Conservation (phyloP, 2,888 invertebrate species). For the Clivina fossor region DNA sequence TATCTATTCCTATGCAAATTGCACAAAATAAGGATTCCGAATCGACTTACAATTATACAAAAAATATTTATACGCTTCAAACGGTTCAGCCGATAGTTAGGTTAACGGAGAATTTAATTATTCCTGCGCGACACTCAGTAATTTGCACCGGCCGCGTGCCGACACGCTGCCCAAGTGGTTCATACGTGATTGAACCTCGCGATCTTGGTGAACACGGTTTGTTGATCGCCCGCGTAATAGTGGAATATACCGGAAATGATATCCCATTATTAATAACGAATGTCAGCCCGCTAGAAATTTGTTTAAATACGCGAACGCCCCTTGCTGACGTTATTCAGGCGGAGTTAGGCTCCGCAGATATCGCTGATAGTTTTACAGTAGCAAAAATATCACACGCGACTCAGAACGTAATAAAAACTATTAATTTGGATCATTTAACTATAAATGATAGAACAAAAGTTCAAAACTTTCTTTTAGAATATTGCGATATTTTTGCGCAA, state of each 20-base stretch:
- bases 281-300: background rate
- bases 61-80: too few relatives aligned
- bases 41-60: too few relatives aligned
- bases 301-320: background rate
- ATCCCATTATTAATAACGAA: background rate
- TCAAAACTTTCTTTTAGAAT: conserved; percentile 1
- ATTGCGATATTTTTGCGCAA: conserved; percentile 15
- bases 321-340: background rate
- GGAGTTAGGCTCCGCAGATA: background rate
- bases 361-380: background rate
- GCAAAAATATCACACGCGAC: background rate
- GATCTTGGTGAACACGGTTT: background rate
- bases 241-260: too few relatives aligned
- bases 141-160: background rate
- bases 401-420: background rate
- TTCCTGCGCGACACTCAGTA: background rate
- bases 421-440: background rate
- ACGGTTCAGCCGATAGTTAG: too few relatives aligned
- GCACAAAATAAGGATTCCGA: too few relatives aligned
- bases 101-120: background rate
- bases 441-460: conserved; percentile 5
- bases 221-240: background rate
- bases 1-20: too few relatives aligned
- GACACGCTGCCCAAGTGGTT: too few relatives aligned
- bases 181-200: conserved; percentile 3